These are phyloP conservation scores for Perca fluviatilis DNA, from an alignment of 2,113 vertebrate species.

Conservation along the genomic window DNA sequence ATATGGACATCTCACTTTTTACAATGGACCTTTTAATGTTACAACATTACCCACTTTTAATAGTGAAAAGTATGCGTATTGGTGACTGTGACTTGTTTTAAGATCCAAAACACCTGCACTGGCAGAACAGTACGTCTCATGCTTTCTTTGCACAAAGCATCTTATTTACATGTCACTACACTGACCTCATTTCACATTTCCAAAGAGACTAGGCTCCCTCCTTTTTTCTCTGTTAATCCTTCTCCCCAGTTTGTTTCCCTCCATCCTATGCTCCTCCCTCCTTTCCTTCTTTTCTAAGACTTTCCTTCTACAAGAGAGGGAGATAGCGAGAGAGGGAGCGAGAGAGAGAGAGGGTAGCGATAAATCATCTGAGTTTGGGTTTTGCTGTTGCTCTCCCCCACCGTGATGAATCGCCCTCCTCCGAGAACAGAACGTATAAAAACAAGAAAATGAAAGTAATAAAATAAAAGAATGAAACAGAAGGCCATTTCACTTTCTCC, in stretches of 20 bases:
- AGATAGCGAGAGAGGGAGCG: not conserved
- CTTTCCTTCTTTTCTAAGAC: not conserved
- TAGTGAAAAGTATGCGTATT: not conserved
- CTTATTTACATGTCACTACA: slow-evolving; percentile 8
- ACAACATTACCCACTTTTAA: too few species aligned
- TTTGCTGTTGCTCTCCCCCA: slow-evolving; percentile 57
- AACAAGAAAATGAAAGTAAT: slow-evolving; percentile 68
- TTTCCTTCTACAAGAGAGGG: not conserved
- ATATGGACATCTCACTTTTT: too few species aligned
- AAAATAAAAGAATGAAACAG: slow-evolving; percentile 65
- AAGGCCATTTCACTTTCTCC: slow-evolving; percentile 39
- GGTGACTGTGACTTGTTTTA: not conserved
- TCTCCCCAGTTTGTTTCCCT: not conserved
- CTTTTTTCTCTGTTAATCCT: not conserved
- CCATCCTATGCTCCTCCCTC: not conserved
- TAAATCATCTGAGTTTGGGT: slow-evolving; percentile 65
- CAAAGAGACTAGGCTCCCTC: not conserved
- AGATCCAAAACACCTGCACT: not conserved
- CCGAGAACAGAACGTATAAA: slow-evolving; percentile 45
- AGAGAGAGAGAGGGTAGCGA: not conserved
- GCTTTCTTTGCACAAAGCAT: not conserved
- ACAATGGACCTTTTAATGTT: too few species aligned
- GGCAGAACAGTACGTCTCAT: not conserved
- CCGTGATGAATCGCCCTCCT: slow-evolving; percentile 63
- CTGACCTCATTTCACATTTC: not conserved